phyloP scores from a whole-genome alignment of 1,140 invertebrate species.

The Triops cancriformis region DNA sequence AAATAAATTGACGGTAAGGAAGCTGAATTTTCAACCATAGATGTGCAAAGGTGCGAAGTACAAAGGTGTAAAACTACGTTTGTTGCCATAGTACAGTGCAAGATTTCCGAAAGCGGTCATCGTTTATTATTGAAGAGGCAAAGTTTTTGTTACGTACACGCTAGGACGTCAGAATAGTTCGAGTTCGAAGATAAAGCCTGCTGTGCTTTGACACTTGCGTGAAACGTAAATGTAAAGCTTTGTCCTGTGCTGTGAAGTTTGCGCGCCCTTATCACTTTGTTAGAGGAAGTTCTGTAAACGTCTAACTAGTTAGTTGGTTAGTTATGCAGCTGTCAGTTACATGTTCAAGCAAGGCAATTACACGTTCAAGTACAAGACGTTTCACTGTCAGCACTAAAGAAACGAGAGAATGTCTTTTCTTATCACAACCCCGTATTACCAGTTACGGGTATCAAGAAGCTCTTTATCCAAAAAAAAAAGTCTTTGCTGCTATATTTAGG shows the following conservation, averaged over 20 bases:
- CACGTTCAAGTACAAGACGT: not conserved
- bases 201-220: not conserved
- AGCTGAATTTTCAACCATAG: no score
- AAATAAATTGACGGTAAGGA: no score
- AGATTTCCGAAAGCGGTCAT: not conserved
- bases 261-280: not conserved
- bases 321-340: not conserved
- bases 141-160: not conserved
- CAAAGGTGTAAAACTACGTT: not conserved
- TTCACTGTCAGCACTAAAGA: not conserved
- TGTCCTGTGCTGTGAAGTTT: not conserved
- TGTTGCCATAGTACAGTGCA: not conserved
- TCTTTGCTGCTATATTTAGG: not conserved
- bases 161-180: not conserved
- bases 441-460: not conserved
- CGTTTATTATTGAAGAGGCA: not conserved
- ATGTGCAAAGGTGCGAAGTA: no score
- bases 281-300: not conserved
- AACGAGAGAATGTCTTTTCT: not conserved
- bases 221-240: not conserved
- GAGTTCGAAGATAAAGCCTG: not conserved
- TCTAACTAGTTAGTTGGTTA: not conserved
- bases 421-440: not conserved
- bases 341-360: no score
- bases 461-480: not conserved